Evolutionary conservation across 2,797 vertebrate species (phyloP).

Genomic region (Coilia nasus): DNA sequence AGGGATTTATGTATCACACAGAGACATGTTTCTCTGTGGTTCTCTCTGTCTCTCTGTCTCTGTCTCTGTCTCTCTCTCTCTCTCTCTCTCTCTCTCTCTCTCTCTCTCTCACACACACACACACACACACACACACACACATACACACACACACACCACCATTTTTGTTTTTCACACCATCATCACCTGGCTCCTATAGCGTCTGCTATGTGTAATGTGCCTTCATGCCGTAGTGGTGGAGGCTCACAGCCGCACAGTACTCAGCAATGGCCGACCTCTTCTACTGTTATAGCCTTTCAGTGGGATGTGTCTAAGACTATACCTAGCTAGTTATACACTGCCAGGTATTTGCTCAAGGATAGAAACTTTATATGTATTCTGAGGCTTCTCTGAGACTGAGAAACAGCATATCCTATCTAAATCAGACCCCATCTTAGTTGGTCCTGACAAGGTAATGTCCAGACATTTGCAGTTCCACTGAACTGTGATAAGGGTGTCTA

Average conservation of each 20-base stretch:
- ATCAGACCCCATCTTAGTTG: background rate
- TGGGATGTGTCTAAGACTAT: too few relatives aligned
- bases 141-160: background rate
- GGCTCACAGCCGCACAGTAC: background rate
- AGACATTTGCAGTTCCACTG: background rate
- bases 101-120: background rate
- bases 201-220: background rate
- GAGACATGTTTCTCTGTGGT: background rate
- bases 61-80: background rate
- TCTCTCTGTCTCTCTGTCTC: background rate
- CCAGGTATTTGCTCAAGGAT: background rate
- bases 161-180: background rate
- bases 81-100: conserved; percentile 23
- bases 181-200: too few relatives aligned
- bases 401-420: background rate
- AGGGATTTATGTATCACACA: conserved; percentile 10
- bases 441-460: background rate
- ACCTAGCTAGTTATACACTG: background rate
- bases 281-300: too few relatives aligned
- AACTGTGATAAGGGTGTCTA: background rate
- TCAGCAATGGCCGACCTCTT: background rate
- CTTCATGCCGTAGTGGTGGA: background rate
- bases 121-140: background rate
- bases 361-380: background rate
- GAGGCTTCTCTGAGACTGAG: too few relatives aligned